Percentiles rank a stretch among this genome's conserved stretches.
phyloP scores from a whole-genome alignment of 1,140 invertebrate genomes.

The Brachystomella parvula region DNA sequence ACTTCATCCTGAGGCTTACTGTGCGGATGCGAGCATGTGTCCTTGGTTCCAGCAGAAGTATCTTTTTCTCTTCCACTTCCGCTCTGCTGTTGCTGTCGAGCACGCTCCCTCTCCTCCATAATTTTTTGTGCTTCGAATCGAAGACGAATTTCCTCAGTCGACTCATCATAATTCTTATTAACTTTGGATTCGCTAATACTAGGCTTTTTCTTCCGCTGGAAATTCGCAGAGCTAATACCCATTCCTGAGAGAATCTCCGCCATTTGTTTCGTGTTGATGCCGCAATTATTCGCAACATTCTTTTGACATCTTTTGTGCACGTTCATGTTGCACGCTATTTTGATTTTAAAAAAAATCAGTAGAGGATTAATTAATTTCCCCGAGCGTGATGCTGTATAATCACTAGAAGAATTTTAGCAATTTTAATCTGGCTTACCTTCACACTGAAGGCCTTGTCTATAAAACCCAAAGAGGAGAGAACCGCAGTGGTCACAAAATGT shows the following conservation, averaged over 20 bases:
- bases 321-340: conserved; percentile 89
- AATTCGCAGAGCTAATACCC: conserved; percentile 86
- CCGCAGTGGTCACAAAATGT: conserved; percentile 94
- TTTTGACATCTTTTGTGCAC: conserved; percentile 98
- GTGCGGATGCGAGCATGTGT: too few species aligned
- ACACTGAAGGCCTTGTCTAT: conserved; percentile 94
- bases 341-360: too few species aligned
- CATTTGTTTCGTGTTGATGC: conserved; percentile 94
- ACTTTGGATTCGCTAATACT: conserved; percentile 7
- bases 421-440: conserved; percentile 58
- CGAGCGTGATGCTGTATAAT: not conserved
- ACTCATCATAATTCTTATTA: not conserved
- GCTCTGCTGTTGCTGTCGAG: conserved; percentile 4
- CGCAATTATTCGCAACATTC: conserved; percentile 99
- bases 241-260: conserved; percentile 82
- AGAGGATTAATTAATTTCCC: conserved; percentile 29
- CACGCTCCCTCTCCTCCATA: conserved; percentile 42
- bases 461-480: conserved; percentile 87
- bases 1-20: too few species aligned
- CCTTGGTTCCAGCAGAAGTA: too few species aligned
- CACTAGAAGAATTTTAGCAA: not conserved
- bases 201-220: conserved; percentile 55
- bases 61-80: conserved; percentile 3
- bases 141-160: conserved; percentile 41
- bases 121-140: conserved; percentile 42